Evolutionary conservation across 2,888 invertebrate species (phyloP), one percentile per base, ranked within the genome.

Genomic region (Congeria kusceri): DNA sequence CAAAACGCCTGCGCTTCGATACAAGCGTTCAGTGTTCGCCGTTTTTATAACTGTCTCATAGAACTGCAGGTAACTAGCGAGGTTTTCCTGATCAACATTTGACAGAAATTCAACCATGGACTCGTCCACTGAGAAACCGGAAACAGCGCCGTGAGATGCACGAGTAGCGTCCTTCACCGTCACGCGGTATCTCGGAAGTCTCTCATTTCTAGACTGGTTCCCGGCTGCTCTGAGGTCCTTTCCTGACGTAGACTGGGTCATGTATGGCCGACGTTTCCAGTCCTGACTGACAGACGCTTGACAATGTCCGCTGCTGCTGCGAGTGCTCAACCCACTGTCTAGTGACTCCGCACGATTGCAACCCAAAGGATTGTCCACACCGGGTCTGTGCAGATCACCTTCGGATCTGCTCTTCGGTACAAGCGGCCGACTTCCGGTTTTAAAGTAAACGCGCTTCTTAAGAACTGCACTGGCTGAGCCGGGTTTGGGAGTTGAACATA

Each of bases 401-500:
- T 64, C 44, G 18, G 57, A 7, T 18, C 7, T 29, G 44, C 59
- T 44, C 46, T 64, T 58, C 57, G 57, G 18, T 47, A 64, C 3
- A 75, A 75, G 13, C 66, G 71, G 47, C 76, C 75, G 53, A 71
- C 75, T 15, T 44, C 46, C n/a, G 20, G 65, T 32, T 32, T 39
- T 44, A 58, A 58, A 18, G 39, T 53, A 47, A 27, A 47, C 28
- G 15, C 46, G 49, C 32, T 27, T 64, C 7, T 29, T 72, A 29
- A 62, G 47, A 7, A 58, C 58, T 20, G 11, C 18, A 15, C 13
- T 23, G 23, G 57, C 57, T 4, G 63, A 27, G 0, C 39, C 20
- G 9, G 69, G 72, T 57, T 73, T 83, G 18, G 82, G 82, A 13
- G 82, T 83, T 1, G 82, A 83, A 56, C 70, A 76, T 69, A 67